Conservation (phyloP, 1,140 invertebrate genomes). For the Bombus ignitus region DNA sequence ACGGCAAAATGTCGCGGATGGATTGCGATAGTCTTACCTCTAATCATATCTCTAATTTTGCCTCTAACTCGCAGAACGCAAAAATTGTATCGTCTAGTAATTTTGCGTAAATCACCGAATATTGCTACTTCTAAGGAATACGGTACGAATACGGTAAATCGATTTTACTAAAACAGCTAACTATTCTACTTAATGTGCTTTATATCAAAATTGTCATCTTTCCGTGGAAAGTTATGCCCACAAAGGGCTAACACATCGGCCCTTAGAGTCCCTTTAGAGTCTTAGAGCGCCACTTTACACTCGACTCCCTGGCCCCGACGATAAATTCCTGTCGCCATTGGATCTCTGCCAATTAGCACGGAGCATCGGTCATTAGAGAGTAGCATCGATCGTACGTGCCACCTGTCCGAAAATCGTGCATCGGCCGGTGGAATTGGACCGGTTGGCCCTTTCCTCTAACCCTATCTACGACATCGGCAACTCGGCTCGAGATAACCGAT, state of each 20-base stretch:
- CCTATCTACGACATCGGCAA: conserved; percentile 52
- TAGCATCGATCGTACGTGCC: conserved; percentile 69
- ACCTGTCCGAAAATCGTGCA: conserved; percentile 62
- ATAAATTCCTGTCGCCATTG: conserved; percentile 4
- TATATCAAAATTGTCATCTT: not conserved
- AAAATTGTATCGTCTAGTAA: too few relatives aligned
- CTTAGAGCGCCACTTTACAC: too few relatives aligned
- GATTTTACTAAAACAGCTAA: too few relatives aligned
- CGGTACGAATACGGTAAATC: too few relatives aligned
- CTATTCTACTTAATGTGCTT: not conserved
- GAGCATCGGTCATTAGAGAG: conserved; percentile 74
- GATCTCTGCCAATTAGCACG: conserved; percentile 79
- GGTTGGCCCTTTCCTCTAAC: not conserved
- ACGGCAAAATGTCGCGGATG: too few relatives aligned
- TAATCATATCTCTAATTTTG: too few relatives aligned
- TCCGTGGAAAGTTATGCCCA: not conserved
- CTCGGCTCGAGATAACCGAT: conserved; percentile 65
- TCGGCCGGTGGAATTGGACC: not conserved
- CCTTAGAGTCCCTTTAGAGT: too few relatives aligned
- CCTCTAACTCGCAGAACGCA: not conserved
- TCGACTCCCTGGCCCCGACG: not conserved
- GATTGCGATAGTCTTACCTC: too few relatives aligned
- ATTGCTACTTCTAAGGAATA: too few relatives aligned
- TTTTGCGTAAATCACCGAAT: too few relatives aligned
- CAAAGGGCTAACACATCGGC: too few relatives aligned